phyloP scores from a whole-genome alignment of 92 coral and sea anemone genomes.

The Metridium senile region DNA sequence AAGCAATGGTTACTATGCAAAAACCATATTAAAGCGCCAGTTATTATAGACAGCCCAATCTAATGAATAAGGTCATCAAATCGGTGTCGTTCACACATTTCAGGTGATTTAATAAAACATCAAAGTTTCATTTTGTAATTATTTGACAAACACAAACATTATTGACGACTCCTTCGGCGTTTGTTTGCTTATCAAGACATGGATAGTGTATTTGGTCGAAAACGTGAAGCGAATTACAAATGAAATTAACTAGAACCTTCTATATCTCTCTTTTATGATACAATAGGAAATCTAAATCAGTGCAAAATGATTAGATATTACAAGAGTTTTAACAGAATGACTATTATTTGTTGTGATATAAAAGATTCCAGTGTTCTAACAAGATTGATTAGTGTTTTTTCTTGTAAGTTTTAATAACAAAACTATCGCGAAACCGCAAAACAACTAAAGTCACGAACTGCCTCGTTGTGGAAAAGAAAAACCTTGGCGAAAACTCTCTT shows the following conservation, averaged over 20 bases:
- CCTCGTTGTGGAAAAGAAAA: background rate
- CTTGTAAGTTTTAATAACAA: background rate
- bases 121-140: background rate
- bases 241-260: no score
- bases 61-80: conserved; percentile 10
- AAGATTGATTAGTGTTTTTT: conserved; percentile 6
- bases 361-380: background rate
- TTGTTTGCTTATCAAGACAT: conserved; percentile 19
- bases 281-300: no score
- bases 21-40: no score
- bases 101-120: background rate
- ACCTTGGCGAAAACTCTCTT: conserved; percentile 7
- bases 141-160: conserved; percentile 36
- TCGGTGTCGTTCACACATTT: background rate
- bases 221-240: no score
- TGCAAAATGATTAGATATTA: no score
- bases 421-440: conserved; percentile 15
- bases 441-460: conserved; percentile 22
- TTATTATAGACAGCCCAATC: no score
- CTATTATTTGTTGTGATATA: background rate
- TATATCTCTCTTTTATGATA: no score
- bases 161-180: background rate
- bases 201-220: background rate
- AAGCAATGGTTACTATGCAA: no score
- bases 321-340: no score